Evolutionary conservation across 2,888 invertebrate species (phyloP).

Genomic region (Keiferia lycopersicella): DNA sequence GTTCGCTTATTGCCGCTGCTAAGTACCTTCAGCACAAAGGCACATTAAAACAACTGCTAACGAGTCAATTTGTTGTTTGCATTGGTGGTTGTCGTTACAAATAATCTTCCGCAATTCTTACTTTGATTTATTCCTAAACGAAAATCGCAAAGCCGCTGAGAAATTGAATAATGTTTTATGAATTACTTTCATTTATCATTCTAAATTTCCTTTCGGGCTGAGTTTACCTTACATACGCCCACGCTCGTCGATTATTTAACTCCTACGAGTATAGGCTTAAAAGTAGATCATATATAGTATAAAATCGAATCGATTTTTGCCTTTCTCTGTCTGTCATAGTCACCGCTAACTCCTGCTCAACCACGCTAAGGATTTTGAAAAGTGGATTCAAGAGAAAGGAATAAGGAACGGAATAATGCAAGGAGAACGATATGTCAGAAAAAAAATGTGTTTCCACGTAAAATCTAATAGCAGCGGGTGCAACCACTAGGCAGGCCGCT

Average conservation of each 20-base stretch:
- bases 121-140: not conserved
- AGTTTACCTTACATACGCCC: not conserved
- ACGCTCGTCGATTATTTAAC: slow-evolving; percentile 1
- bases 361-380: no score
- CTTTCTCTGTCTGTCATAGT: no score
- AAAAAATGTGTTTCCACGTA: no score
- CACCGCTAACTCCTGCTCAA: no score
- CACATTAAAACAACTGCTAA: not conserved
- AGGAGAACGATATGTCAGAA: no score
- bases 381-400: no score
- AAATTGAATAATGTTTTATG: slow-evolving; percentile 30
- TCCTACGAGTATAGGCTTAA: not conserved
- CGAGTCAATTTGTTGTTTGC: not conserved
- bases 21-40: not conserved
- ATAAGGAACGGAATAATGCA: no score
- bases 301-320: no score
- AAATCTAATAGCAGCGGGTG: no score
- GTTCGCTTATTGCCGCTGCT: not conserved
- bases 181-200: slow-evolving; percentile 27
- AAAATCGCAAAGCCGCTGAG: not conserved
- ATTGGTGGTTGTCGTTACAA: not conserved
- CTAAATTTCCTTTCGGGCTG: not conserved
- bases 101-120: not conserved
- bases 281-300: slow-evolving; percentile 10
- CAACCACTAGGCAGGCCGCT: no score